Percentiles rank a stretch among this genome's conserved stretches.
Evolutionary conservation across 2,888 invertebrate species (phyloP).

Genomic region (Micoletzkya japonica): DNA sequence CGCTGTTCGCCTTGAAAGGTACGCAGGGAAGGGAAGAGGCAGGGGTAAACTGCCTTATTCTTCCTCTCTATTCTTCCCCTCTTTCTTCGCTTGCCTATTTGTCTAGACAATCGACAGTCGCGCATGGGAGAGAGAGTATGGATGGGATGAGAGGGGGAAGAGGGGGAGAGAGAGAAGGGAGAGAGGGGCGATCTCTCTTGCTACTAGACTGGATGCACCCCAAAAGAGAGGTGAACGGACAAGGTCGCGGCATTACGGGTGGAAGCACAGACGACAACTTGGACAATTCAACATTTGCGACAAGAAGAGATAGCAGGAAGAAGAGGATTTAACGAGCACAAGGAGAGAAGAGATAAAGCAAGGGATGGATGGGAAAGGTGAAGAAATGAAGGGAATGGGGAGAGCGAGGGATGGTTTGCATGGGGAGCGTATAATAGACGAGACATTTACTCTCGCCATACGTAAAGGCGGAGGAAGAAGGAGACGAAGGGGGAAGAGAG

Average conservation of each 20-base stretch:
- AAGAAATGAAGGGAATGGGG: background rate
- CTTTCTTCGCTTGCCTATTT: too few relatives aligned
- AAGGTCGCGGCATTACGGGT: too few relatives aligned
- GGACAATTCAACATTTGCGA: background rate
- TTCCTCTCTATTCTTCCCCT: too few relatives aligned
- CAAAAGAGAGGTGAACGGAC: too few relatives aligned
- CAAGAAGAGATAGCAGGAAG: background rate
- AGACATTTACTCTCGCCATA: background rate
- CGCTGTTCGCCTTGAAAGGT: background rate
- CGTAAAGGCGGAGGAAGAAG: background rate
- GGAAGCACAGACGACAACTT: background rate
- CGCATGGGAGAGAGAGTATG: background rate
- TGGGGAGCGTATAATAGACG: background rate
- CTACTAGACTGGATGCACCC: too few relatives aligned
- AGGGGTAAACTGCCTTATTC: too few relatives aligned
- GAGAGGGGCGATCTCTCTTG: background rate
- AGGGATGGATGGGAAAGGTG: background rate
- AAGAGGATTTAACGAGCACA: background rate
- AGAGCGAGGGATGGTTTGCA: background rate
- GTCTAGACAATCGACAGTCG: too few relatives aligned
- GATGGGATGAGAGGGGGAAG: background rate
- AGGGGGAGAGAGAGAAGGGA: background rate
- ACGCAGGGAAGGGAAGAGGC: background rate
- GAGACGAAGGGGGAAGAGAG: slow-evolving; percentile 4
- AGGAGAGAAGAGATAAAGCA: slow-evolving; percentile 2